Percentiles rank a stretch among this genome's conserved stretches.
These are phyloP conservation scores for Mastomys coucha DNA, from an alignment of 2,113 vertebrate genomes.

Conservation along the genomic window DNA sequence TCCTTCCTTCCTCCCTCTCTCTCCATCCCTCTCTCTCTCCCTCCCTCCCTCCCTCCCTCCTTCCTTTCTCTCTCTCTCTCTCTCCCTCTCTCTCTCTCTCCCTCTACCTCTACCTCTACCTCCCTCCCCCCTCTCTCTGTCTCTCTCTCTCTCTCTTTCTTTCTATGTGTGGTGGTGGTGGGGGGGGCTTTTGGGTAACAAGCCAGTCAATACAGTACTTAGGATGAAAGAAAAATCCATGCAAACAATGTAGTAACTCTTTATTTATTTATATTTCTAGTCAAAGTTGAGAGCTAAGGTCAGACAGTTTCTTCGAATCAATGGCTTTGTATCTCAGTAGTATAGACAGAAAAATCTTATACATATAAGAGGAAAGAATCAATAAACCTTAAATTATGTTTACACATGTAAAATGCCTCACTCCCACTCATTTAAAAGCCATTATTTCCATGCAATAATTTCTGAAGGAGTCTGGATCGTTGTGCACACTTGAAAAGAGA, in stretches of 20 bases:
- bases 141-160: too few relatives aligned
- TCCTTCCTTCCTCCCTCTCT: accelerated
- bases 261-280: constrained; percentile 82
- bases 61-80: too few relatives aligned
- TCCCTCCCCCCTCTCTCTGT: too few relatives aligned
- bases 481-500: background rate
- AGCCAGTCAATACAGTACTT: constrained; percentile 67
- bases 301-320: constrained; percentile 41
- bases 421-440: background rate
- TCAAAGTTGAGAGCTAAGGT: constrained; percentile 65
- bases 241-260: constrained; percentile 61
- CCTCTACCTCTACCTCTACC: too few relatives aligned
- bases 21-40: background rate
- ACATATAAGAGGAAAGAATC: background rate
- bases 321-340: background rate
- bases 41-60: too few relatives aligned
- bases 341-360: background rate
- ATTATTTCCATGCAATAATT: background rate
- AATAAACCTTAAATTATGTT: background rate
- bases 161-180: too few relatives aligned
- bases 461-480: background rate
- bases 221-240: constrained; percentile 68
- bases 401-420: background rate
- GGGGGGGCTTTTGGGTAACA: constrained; percentile 70
- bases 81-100: too few relatives aligned